A percentile compares a stretch with the other conserved stretches of the same genome.
These are phyloP conservation scores for Armadillidium nasatum DNA, from an alignment of 1,140 invertebrate species.

Conservation along the genomic window DNA sequence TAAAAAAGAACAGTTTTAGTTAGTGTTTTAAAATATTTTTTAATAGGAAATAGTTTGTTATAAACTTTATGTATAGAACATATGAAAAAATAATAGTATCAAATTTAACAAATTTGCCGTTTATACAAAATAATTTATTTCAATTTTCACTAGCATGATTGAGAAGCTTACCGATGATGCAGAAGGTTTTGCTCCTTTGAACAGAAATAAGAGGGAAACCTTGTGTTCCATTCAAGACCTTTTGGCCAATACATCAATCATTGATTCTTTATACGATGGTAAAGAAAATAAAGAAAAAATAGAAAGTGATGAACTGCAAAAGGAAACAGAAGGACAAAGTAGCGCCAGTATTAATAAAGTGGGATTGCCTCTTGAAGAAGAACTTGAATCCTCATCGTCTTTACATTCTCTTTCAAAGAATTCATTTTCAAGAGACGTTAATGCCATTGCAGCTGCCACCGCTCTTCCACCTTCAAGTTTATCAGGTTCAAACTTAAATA, in stretches of 20 bases:
- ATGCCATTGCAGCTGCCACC: too few relatives aligned
- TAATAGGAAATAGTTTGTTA: not conserved
- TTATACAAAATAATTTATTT: not conserved
- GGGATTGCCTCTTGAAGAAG: not conserved
- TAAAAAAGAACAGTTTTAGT: too few relatives aligned
- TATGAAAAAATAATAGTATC: not conserved
- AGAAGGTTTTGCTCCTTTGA: not conserved
- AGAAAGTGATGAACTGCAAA: not conserved
- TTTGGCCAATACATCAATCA: slow-evolving; percentile 38
- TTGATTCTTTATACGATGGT: slow-evolving; percentile 25
- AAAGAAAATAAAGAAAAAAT: not conserved
- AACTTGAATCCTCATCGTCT: slow-evolving; percentile 26
- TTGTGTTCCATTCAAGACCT: slow-evolving; percentile 41
- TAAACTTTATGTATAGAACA: not conserved
- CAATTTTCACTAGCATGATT: not conserved
- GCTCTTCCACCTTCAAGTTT: not conserved
- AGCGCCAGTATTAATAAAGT: not conserved
- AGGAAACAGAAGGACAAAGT: not conserved
- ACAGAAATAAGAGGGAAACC: not conserved
- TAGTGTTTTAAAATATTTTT: too few relatives aligned
- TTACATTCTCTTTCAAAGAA: slow-evolving; percentile 17
- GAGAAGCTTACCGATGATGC: not conserved
- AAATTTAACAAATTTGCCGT: not conserved
- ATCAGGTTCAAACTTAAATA: too few relatives aligned
- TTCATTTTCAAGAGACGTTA: not conserved